phyloP scores from a whole-genome alignment of 2,113 vertebrate species.

The Megaleporinus macrocephalus region DNA sequence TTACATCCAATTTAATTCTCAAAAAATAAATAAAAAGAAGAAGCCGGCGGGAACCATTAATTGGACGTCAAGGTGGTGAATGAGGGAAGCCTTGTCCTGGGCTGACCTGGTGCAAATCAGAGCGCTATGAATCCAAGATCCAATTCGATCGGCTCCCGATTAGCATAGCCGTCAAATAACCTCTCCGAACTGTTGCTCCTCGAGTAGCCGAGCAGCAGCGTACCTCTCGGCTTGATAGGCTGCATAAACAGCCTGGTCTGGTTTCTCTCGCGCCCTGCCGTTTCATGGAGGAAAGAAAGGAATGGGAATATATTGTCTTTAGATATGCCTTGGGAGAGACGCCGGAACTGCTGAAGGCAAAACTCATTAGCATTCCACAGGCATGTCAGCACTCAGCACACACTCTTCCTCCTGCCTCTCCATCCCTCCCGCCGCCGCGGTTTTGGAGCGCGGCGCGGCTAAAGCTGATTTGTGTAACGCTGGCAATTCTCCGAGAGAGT shows the following conservation, averaged over 20 bases:
- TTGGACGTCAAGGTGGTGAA: neutral
- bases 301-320: neutral
- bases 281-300: neutral
- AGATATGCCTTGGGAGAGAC: neutral
- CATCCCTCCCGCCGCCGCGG: neutral
- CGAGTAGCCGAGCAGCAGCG: neutral
- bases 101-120: neutral
- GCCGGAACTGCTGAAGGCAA: neutral
- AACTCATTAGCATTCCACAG: constrained; percentile 1
- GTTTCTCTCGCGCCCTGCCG: neutral
- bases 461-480: constrained; percentile 3
- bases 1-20: neutral
- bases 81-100: neutral
- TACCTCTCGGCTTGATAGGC: neutral
- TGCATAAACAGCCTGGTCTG: neutral
- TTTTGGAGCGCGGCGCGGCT: neutral
- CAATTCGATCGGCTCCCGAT: neutral
- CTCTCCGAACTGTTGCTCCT: neutral
- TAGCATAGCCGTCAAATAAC: neutral
- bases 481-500: neutral
- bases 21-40: too few relatives aligned
- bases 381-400: neutral
- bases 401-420: neutral
- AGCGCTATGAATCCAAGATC: neutral
- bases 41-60: neutral